Evolutionary conservation across 1,140 invertebrate genomes (phyloP).

Genomic region (Heliothis virescens): DNA sequence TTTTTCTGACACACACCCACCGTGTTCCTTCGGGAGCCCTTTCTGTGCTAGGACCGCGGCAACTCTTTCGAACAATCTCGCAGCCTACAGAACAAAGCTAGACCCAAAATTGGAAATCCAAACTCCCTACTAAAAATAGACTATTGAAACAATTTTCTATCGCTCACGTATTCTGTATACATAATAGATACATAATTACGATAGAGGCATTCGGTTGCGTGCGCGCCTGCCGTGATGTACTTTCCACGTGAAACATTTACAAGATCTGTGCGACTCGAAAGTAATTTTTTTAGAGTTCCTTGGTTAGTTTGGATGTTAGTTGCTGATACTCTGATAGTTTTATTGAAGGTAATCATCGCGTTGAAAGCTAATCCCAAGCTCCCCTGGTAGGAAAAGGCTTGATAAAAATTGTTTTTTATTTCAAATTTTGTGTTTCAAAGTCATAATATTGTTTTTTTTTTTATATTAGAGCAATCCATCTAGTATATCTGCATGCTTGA

Average conservation of each 20-base stretch:
- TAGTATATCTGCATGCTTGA: too few relatives aligned
- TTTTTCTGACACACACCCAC: too few relatives aligned
- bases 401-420: too few relatives aligned
- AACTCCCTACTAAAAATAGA: neutral
- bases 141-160: conserved; percentile 5
- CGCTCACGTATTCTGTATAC: conserved; percentile 37
- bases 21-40: too few relatives aligned
- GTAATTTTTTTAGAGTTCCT: conserved; percentile 42
- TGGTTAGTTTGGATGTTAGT: neutral
- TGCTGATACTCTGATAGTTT: too few relatives aligned
- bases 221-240: conserved; percentile 24
- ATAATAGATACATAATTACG: conserved; percentile 37
- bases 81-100: too few relatives aligned
- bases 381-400: too few relatives aligned
- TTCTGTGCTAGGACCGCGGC: neutral
- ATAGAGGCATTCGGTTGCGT: conserved; percentile 31
- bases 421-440: too few relatives aligned
- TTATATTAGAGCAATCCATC: too few relatives aligned
- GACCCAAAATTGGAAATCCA: neutral
- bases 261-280: conserved; percentile 41
- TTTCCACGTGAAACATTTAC: conserved; percentile 43
- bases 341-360: too few relatives aligned
- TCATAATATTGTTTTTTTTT: too few relatives aligned
- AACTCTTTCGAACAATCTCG: neutral
- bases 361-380: too few relatives aligned